Percentiles rank a stretch among this genome's conserved stretches.
Evolutionary conservation across 1,140 invertebrate genomes (phyloP).

Genomic region (Drosophila mauritiana): DNA sequence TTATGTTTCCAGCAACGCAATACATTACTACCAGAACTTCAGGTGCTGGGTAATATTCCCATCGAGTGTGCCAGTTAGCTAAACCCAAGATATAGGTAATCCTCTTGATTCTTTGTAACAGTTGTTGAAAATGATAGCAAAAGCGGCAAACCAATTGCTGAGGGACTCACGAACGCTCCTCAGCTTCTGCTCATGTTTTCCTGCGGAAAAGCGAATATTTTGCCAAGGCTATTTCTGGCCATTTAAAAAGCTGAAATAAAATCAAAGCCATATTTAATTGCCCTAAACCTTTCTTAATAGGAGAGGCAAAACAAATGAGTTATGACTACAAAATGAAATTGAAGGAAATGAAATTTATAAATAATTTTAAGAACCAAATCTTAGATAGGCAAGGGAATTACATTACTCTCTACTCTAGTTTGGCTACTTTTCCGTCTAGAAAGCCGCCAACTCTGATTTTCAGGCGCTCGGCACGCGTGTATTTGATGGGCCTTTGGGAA

Average conservation of each 20-base stretch:
- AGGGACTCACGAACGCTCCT: constrained; percentile 47
- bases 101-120: constrained; percentile 60
- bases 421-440: background rate
- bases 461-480: constrained; percentile 60
- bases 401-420: background rate
- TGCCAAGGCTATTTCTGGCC: background rate
- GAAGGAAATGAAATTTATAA: too few species aligned
- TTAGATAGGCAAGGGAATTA: too few species aligned
- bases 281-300: too few species aligned
- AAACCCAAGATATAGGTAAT: background rate
- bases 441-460: constrained; percentile 9
- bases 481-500: constrained; percentile 63
- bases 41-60: constrained; percentile 21
- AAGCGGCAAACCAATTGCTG: constrained; percentile 61
- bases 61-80: constrained; percentile 23
- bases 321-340: too few species aligned
- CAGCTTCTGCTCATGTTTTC: background rate
- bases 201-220: background rate
- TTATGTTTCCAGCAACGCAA: too few species aligned
- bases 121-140: constrained; percentile 73
- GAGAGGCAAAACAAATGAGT: too few species aligned
- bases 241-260: background rate
- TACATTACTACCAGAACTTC: background rate
- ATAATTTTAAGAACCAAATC: too few species aligned
- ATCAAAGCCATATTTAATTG: background rate